Evolutionary conservation across 2,888 invertebrate species (phyloP), one percentile per base, ranked within the genome.

Genomic region (Didymodactylos carnosus): DNA sequence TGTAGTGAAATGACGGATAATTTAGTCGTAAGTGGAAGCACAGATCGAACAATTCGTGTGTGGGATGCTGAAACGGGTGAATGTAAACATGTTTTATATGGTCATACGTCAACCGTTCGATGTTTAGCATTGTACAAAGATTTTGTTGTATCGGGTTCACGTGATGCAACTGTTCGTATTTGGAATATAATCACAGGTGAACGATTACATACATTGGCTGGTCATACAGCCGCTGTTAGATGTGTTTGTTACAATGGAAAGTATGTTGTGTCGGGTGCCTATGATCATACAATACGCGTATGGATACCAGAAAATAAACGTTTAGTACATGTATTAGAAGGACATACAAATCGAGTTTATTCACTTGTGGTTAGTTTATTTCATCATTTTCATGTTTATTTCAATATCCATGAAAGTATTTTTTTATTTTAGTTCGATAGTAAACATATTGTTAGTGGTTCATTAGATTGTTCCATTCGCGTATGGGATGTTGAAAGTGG

Each of bases 311-410:
- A 92, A 78, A 88, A 91, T n/a, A 93, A 94, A 79, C 79, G 80
- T 2, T 82, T 82, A 82, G 86, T 95, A 77, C 94, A 97, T 84
- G 94, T 95, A 0, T 87, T 99, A 72, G 89, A 90, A 79, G 97
- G 97, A 27, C 98, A 98, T 84, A 92, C 93, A 19, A 97, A 98
- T 85, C 87, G 98, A 77, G 97, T 98, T 49, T 98, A 98, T 84
- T 97, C 97, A 73, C 86, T 99, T 79, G 62, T 62, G 19, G 62
- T 62, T 35, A 11, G 62, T 19, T n/a, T 62, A 11, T 25, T 35
- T 7, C 19, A 3, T 27, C 1, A n/a, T n/a, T n/a, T n/a, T n/a
- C n/a, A n/a, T n/a, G n/a, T n/a, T n/a, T n/a, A n/a, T n/a, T n/a
- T n/a, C n/a, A n/a, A n/a, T n/a, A n/a, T n/a, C n/a, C n/a, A n/a